phyloP scores from a whole-genome alignment of 2,797 vertebrate species.

The Hirundo rustica region DNA sequence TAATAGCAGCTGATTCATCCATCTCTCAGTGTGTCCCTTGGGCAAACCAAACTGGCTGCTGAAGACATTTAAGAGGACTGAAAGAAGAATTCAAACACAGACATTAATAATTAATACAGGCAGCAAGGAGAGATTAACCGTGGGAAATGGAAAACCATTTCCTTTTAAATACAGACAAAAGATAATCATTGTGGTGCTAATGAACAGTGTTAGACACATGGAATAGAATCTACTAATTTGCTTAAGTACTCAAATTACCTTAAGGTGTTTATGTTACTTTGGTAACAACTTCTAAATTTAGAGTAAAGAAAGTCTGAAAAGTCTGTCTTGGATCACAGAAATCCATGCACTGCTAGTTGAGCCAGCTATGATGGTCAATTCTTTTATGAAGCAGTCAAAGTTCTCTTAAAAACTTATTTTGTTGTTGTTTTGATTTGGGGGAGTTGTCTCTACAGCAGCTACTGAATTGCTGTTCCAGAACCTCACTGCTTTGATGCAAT shows the following conservation, averaged over 20 bases:
- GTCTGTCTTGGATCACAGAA: not conserved
- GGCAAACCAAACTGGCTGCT: not conserved
- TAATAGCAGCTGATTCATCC: not conserved
- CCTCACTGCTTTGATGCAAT: not conserved
- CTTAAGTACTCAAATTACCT: not conserved
- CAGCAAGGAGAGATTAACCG: not conserved
- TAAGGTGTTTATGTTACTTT: not conserved
- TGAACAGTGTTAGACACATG: not conserved
- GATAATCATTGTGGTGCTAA: not conserved
- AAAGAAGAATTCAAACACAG: not conserved
- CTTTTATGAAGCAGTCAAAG: not conserved
- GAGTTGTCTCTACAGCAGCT: not conserved
- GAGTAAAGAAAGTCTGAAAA: not conserved
- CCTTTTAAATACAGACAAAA: constrained; percentile 14
- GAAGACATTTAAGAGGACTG: not conserved
- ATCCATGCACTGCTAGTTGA: not conserved
- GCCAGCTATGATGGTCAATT: not conserved
- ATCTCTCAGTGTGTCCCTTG: not conserved
- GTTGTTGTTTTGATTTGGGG: not conserved
- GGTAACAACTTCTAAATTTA: not conserved
- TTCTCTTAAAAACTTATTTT: not conserved
- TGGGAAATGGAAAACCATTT: constrained; percentile 7
- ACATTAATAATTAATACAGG: not conserved
- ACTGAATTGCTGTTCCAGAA: not conserved
- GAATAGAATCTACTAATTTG: not conserved